phyloP scores from a whole-genome alignment of 1,140 invertebrate genomes.

The Ostrea denselamellosa region DNA sequence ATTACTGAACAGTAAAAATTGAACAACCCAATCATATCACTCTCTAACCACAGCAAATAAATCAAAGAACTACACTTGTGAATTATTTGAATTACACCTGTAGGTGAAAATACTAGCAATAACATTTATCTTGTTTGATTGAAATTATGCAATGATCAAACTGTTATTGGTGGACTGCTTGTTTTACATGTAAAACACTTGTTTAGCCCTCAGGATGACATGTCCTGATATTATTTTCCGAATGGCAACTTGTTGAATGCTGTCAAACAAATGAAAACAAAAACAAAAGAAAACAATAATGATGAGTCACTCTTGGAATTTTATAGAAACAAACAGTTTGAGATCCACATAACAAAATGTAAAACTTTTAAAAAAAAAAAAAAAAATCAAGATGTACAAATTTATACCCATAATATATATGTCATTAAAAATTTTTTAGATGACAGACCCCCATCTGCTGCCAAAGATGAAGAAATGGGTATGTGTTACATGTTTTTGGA shows the following conservation, averaged over 20 bases:
- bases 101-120: constrained; percentile 1
- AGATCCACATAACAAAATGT: background rate
- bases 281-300: background rate
- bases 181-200: constrained; percentile 8
- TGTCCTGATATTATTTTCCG: background rate
- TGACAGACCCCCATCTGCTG: constrained; percentile 29
- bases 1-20: background rate
- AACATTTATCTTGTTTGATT: constrained; percentile 16
- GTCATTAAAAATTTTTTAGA: background rate
- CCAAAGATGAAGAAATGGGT: background rate
- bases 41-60: background rate
- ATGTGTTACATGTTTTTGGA: background rate
- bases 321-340: background rate
- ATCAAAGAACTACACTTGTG: background rate
- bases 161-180: background rate
- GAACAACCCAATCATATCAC: background rate
- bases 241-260: background rate
- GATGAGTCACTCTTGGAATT: background rate
- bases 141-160: constrained; percentile 22
- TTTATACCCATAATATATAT: background rate
- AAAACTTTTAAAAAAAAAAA: background rate
- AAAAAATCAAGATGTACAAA: background rate
- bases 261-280: background rate
- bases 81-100: constrained; percentile 21
- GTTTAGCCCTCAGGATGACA: background rate